Base-by-base conservation (phyloP, 2,113 vertebrate genomes). In the Bambusicola thoracicus region DNA sequence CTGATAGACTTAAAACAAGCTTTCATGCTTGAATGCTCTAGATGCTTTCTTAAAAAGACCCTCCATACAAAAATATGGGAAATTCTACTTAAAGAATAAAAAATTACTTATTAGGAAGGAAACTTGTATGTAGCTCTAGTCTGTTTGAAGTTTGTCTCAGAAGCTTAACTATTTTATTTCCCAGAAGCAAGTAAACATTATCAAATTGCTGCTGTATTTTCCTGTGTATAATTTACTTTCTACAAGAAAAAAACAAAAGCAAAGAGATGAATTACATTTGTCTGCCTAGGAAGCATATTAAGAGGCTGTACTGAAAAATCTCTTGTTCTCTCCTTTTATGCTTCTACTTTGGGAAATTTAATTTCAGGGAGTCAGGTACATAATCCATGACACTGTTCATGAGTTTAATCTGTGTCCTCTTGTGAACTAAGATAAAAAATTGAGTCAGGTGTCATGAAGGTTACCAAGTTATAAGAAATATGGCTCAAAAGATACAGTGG, bases 371-470 rank as follows among this genome's bases (percentile, higher is more conserved):
- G 44, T 41, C 67, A 93, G 87, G 79, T 92, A 90, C 68, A 61
- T 92, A 92, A 90, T 89, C 76, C 59, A 46, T 89, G 56, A 63
- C 86, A 69, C 85, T 95, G 63, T 87, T 95, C 36, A 70, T n/a
- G 81, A 85, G 22, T 88, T 79, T 92, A 92, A 89, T 93, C n/a
- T 61, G 29, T 79, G 58, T 79, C 81, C 91, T 90, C 61, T 87
- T 92, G 66, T 91, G 87, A 93, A 90, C 79, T 87, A 30, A 76
- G 79, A 91, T 69, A 74, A 92, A 96, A 95, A 95, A 92, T 53
- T 86, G 90, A 95, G 91, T 89, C 73, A 90, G 86, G 85, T 90
- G 55, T 81, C 82, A 77, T 43, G 75, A 88, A 78, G 6, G 10
- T 89, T 87, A 27, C 81, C 70, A 90, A 46, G 36, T 73, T 87